These are phyloP conservation scores for Maccullochella peelii DNA, from an alignment of 2,113 vertebrate genomes.

Conservation along the genomic window DNA sequence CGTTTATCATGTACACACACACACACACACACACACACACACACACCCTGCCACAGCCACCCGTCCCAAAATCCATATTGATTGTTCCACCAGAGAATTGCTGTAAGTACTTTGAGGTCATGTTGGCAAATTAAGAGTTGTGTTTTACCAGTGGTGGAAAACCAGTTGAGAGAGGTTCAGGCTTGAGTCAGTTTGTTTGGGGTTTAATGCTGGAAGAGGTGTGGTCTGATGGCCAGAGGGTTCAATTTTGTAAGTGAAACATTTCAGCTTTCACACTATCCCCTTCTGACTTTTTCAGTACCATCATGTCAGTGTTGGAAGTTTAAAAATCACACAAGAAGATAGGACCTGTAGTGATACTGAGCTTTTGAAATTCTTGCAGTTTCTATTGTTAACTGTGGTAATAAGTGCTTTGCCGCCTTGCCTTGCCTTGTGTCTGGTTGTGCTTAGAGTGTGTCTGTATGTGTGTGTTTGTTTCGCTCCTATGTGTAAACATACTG, in stretches of 20 bases:
- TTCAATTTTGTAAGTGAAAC: neutral
- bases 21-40: slow-evolving; percentile 20
- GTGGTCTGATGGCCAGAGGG: neutral
- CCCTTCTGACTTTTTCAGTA: neutral
- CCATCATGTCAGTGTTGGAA: neutral
- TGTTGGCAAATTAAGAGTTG: slow-evolving; percentile 10
- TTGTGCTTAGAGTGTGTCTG: neutral
- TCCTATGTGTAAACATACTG: neutral
- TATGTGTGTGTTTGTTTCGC: neutral
- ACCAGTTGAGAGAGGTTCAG: neutral
- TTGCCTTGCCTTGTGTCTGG: neutral
- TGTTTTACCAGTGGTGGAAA: slow-evolving; percentile 14
- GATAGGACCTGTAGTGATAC: neutral
- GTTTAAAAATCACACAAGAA: neutral
- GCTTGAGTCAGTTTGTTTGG: neutral
- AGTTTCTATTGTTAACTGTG: neutral
- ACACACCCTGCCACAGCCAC: slow-evolving; percentile 26
- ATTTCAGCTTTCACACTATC: neutral
- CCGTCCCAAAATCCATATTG: slow-evolving; percentile 62
- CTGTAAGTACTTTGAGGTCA: slow-evolving; percentile 26
- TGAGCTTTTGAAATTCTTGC: neutral
- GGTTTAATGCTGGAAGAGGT: neutral
- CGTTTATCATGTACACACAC: slow-evolving; percentile 32
- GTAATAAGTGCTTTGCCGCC: neutral
- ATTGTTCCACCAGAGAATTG: slow-evolving; percentile 60